Base-by-base conservation (phyloP, 2,113 vertebrate species). In the Mystacornis crossleyi region DNA sequence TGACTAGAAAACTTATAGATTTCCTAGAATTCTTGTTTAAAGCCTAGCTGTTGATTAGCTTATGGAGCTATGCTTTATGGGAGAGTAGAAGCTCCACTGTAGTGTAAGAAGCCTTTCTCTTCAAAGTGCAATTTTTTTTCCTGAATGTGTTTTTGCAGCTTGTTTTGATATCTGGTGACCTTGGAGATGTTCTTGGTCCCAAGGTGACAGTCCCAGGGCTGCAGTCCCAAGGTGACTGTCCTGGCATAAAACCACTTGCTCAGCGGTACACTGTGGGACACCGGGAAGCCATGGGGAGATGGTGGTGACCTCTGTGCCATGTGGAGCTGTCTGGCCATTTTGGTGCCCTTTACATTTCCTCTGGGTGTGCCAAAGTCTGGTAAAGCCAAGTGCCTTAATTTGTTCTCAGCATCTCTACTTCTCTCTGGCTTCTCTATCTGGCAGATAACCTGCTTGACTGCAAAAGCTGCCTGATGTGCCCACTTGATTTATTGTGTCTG, bases 261-360 rank as follows among this genome's bases (percentile, higher is more conserved):
- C n/a, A 48, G 50, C 9, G 1, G 34, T 10, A 33, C 26, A 13
- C 42, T 2, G 1, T 16, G 31, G 43, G 57, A 26, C 75, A 58
- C 6, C 3, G 2, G 29, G 26, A 34, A 45, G 54, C 10, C 61
- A 23, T 0, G 0, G 29, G 55, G 31, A 45, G 10, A 3, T 3
- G 11, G 29, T 16, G 23, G 8, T 80, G 29, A 12, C n/a, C 33
- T 48, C 65, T 48, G 53, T 51, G 45, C 34, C 1, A 0, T 10
- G 55, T 19, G 58, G 51, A 47, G 14, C 54, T 78, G 55, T 6
- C 31, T 71, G 80, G 24, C 13, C 8, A 12, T 17, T 58, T 40
- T 0, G 1, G 9, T 1, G 10, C 10, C 9, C 7, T 69, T 82
- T 64, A 14, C 8, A 7, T 86, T 80, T 86, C 43, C 26, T 53